These are phyloP conservation scores for Cyanoliseus patagonus DNA, from an alignment of 2,113 vertebrate species.

Conservation along the genomic window DNA sequence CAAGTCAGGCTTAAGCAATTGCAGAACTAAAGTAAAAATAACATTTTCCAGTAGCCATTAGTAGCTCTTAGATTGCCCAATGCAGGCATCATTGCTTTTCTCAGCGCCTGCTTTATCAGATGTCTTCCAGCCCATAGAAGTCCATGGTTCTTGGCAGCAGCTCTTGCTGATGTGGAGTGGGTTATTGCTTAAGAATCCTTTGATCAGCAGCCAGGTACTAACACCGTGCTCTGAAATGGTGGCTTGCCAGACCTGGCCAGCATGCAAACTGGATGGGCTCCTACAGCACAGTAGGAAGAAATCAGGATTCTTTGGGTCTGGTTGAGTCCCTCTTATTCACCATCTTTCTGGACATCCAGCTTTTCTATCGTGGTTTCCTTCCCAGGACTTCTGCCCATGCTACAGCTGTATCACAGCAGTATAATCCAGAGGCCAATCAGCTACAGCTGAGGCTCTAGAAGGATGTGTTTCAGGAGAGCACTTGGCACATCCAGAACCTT, in stretches of 20 bases:
- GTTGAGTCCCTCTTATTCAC: not conserved
- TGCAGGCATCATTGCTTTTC: not conserved
- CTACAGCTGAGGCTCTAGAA: not conserved
- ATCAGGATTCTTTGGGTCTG: not conserved
- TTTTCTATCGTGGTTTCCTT: not conserved
- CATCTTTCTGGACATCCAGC: not conserved
- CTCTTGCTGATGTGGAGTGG: slow-evolving; percentile 45
- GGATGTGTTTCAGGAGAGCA: not conserved
- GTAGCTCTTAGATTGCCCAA: slow-evolving; percentile 5
- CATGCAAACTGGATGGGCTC: not conserved
- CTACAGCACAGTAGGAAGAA: not conserved
- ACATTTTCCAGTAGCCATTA: slow-evolving; percentile 38
- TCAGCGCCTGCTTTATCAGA: slow-evolving; percentile 48
- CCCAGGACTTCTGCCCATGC: not conserved
- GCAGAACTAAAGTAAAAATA: slow-evolving; percentile 20
- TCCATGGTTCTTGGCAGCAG: slow-evolving; percentile 37
- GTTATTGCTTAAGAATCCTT: slow-evolving; percentile 56
- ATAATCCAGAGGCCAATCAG: not conserved
- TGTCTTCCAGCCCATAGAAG: slow-evolving; percentile 21
- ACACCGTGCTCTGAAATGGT: not conserved
- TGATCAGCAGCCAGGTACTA: slow-evolving; percentile 56
- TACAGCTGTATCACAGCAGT: not conserved
- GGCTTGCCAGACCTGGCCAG: slow-evolving; percentile 13
- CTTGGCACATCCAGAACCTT: not conserved
- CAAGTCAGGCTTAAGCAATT: not conserved